Conservation (phyloP, 2,888 invertebrate species). For the Spilarctia lutea region DNA sequence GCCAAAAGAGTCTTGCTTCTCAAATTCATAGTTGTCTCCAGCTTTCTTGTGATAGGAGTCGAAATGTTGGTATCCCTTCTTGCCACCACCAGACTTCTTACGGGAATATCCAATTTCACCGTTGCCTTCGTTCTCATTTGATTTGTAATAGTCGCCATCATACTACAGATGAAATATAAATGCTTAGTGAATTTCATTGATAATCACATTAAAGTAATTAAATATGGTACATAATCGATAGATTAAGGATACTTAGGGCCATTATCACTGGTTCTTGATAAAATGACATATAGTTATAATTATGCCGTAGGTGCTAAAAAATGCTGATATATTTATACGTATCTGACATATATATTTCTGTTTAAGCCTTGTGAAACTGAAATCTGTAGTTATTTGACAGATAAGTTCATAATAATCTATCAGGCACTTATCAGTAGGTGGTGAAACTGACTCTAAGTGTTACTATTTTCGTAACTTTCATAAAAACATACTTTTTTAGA, state of each 20-base stretch:
- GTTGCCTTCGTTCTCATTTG: constrained; percentile 88
- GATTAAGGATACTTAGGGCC: no score
- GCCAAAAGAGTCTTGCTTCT: constrained; percentile 89
- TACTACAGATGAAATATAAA: constrained; percentile 34
- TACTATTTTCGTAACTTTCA: not conserved
- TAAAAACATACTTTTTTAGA: not conserved
- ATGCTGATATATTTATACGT: no score
- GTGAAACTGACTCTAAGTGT: no score
- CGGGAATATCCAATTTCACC: constrained; percentile 89
- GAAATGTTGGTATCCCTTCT: constrained; percentile 90
- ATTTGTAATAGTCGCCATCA: constrained; percentile 84
- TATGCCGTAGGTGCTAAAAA: no score
- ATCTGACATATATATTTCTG: no score
- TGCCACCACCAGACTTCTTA: constrained; percentile 88
- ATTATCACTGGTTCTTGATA: no score
- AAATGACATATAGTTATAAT: no score
- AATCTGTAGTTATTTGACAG: no score
- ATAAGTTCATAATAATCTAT: no score
- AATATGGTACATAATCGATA: no score
- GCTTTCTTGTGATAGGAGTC: constrained; percentile 91
- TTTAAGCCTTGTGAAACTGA: no score
- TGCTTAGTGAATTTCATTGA: not conserved
- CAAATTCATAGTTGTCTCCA: constrained; percentile 90
- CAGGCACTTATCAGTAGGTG: no score
- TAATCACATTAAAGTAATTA: not conserved